Conservation (phyloP, 2,113 vertebrate genomes). For the Thinocorus orbignyianus region DNA sequence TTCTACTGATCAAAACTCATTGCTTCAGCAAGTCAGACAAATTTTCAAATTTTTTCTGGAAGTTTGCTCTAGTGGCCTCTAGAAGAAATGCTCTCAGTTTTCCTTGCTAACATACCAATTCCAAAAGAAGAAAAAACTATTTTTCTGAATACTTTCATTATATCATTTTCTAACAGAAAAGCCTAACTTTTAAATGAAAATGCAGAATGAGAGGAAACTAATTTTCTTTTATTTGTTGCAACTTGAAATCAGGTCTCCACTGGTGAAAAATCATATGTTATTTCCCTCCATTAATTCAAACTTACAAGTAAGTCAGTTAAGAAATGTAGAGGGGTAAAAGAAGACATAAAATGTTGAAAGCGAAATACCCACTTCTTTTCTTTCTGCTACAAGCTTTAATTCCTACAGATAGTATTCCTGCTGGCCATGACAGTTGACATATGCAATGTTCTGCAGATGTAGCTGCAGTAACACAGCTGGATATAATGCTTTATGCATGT, state of each 20-base stretch:
- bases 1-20: neutral
- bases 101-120: neutral
- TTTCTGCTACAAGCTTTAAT: neutral
- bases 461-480: conserved; percentile 69
- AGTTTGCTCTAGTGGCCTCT: neutral
- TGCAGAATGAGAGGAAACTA: rapidly evolving
- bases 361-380: neutral
- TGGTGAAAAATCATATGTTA: neutral
- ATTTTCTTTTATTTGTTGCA: neutral
- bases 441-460: conserved; percentile 57
- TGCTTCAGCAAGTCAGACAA: neutral
- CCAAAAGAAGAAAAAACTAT: neutral
- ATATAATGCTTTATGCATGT: conserved; percentile 62
- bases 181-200: neutral
- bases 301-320: neutral
- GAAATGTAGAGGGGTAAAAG: neutral
- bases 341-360: neutral
- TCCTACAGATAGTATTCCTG: conserved; percentile 2
- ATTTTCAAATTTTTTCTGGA: neutral
- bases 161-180: neutral
- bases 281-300: neutral
- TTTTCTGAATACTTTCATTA: neutral
- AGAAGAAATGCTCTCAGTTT: neutral
- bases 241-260: neutral
- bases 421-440: conserved; percentile 40